A percentile compares a stretch with the other conserved stretches of the same genome.
Conservation (phyloP, 2,888 invertebrate species). For the Sussaba pulchella region DNA sequence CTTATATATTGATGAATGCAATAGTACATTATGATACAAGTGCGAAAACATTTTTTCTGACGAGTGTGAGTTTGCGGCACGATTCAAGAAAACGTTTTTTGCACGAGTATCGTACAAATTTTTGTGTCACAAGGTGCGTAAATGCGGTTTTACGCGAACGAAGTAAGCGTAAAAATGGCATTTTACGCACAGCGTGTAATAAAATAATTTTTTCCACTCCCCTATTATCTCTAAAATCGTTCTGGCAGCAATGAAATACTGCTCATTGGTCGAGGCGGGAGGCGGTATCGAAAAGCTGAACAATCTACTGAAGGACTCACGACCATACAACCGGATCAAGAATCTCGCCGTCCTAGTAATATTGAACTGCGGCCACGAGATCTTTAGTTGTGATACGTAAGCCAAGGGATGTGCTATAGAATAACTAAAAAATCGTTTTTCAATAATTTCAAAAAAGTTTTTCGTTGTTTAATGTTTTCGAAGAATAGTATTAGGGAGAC, state of each 20-base stretch:
- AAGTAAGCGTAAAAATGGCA: neutral
- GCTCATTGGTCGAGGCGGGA: conserved; percentile 93
- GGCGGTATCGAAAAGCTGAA: conserved; percentile 92
- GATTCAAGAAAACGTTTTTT: no score
- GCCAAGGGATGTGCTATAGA: conserved; percentile 44
- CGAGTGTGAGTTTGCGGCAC: no score
- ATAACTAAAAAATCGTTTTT: conserved; percentile 50
- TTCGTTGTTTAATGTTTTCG: conserved; percentile 36
- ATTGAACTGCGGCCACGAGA: conserved; percentile 86
- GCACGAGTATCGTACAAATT: no score
- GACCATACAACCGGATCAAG: conserved; percentile 89
- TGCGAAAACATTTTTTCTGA: no score
- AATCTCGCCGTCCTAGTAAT: conserved; percentile 89
- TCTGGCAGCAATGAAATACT: conserved; percentile 95
- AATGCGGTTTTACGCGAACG: no score
- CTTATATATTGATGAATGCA: no score
- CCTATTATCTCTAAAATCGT: conserved; percentile 8
- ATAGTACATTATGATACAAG: no score
- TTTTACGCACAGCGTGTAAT: no score
- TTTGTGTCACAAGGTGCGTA: no score
- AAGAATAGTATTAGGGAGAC: conserved; percentile 44
- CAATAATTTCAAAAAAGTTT: conserved; percentile 34
- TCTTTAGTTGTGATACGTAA: conserved; percentile 31
- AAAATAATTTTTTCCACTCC: no score
- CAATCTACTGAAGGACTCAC: conserved; percentile 87